These are phyloP conservation scores for Siderastrea siderea DNA, from an alignment of 92 coral and sea anemone species.

Conservation along the genomic window DNA sequence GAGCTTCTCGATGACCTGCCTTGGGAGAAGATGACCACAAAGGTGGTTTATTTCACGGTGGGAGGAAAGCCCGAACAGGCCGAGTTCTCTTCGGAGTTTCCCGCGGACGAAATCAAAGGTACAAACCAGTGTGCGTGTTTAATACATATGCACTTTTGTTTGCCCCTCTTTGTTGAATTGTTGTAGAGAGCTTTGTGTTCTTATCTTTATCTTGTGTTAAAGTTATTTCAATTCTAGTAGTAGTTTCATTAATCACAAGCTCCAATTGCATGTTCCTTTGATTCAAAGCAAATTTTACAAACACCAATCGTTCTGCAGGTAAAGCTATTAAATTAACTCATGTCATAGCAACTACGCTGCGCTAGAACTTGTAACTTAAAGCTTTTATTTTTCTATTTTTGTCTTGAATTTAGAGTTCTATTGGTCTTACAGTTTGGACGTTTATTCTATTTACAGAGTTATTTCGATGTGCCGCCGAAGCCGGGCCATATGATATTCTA, in stretches of 20 bases:
- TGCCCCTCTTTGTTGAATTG: constrained; percentile 24
- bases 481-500: constrained; percentile 87
- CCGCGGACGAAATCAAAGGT: constrained; percentile 92
- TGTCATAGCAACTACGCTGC: background rate
- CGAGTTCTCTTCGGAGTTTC: constrained; percentile 78
- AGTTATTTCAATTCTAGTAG: background rate
- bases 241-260: background rate
- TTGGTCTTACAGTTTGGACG: background rate
- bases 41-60: constrained; percentile 87
- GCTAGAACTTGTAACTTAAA: background rate
- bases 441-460: constrained; percentile 63
- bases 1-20: constrained; percentile 28
- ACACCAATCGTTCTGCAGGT: background rate
- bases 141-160: constrained; percentile 4
- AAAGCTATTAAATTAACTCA: background rate
- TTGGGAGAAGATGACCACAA: constrained; percentile 78
- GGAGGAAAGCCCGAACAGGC: constrained; percentile 90
- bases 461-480: constrained; percentile 93
- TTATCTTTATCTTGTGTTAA: background rate
- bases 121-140: background rate
- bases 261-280: background rate
- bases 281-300: background rate
- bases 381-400: background rate
- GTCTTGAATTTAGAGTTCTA: background rate
- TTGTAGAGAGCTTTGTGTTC: constrained; percentile 4